Conservation (phyloP, 2,797 vertebrate genomes). For the Lateolabrax maculatus region DNA sequence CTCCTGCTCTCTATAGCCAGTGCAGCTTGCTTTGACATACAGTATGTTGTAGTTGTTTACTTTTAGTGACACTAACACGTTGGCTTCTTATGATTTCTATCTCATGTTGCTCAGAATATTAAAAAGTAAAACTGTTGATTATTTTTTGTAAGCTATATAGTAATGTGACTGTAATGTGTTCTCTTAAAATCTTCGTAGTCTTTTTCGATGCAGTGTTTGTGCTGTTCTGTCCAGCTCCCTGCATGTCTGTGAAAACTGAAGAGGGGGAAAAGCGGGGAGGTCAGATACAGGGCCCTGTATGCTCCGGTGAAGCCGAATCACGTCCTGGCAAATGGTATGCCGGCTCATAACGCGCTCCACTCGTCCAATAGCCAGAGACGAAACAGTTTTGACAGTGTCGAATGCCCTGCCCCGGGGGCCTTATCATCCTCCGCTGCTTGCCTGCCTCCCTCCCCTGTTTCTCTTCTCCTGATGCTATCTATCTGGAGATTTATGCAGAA, state of each 20-base stretch:
- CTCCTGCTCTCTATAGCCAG: neutral
- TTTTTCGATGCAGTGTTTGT: constrained; percentile 38
- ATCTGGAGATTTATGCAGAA: constrained; percentile 84
- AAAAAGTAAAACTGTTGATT: constrained; percentile 15
- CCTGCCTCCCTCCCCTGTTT: constrained; percentile 73
- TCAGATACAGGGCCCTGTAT: constrained; percentile 77
- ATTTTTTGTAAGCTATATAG: neutral
- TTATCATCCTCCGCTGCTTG: constrained; percentile 81
- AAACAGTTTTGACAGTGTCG: constrained; percentile 84
- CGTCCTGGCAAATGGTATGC: constrained; percentile 80
- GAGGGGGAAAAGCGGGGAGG: constrained; percentile 60
- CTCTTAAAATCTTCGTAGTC: constrained; percentile 36
- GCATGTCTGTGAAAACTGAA: constrained; percentile 65
- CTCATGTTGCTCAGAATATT: constrained; percentile 20
- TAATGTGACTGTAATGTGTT: constrained; percentile 25
- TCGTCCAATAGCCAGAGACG: constrained; percentile 80
- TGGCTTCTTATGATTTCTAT: constrained; percentile 5
- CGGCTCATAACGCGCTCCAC: constrained; percentile 79
- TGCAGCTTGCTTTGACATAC: constrained; percentile 1
- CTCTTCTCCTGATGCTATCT: constrained; percentile 83
- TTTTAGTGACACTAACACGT: neutral
- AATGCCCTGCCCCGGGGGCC: constrained; percentile 81
- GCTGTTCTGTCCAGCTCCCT: constrained; percentile 65
- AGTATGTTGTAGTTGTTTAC: neutral
- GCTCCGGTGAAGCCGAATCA: constrained; percentile 79